Conservation (phyloP, 2,113 vertebrate species). For the Lampris incognitus region DNA sequence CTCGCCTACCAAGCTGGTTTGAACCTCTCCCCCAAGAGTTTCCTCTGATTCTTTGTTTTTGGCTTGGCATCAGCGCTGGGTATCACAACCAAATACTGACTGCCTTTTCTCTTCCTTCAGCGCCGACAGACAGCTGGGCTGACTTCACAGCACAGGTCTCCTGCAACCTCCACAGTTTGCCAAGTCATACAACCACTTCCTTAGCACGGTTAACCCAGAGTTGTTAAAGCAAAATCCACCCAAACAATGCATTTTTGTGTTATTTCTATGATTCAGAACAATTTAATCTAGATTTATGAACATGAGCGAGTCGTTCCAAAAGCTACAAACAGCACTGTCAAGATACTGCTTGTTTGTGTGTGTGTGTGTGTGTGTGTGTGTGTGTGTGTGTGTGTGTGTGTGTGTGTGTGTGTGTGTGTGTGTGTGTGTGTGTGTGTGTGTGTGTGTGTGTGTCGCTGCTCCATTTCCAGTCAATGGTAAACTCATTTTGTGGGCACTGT, state of each 20-base stretch:
- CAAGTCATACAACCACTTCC: slow-evolving; percentile 75
- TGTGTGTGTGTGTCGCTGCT: not conserved
- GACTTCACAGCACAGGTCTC: slow-evolving; percentile 63
- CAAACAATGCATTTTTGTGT: slow-evolving; percentile 27
- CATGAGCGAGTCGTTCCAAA: slow-evolving; percentile 20
- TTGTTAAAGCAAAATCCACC: slow-evolving; percentile 50
- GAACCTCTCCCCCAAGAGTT: slow-evolving; percentile 53
- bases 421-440: too few species aligned
- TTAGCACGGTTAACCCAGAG: slow-evolving; percentile 53
- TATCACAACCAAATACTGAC: slow-evolving; percentile 48
- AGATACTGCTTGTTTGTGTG: too few species aligned
- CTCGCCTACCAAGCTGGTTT: slow-evolving; percentile 38
- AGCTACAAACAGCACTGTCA: slow-evolving; percentile 18
- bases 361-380: too few species aligned
- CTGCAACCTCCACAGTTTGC: slow-evolving; percentile 47
- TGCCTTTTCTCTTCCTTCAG: slow-evolving; percentile 39
- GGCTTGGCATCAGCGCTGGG: slow-evolving; percentile 50
- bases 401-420: too few species aligned
- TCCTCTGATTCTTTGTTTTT: slow-evolving; percentile 65
- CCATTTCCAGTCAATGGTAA: not conserved
- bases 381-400: too few species aligned
- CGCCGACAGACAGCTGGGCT: slow-evolving; percentile 49
- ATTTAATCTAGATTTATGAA: slow-evolving; percentile 49
- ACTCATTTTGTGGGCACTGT: not conserved
- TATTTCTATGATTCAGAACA: slow-evolving; percentile 29